A percentile compares a stretch with the other conserved stretches of the same genome.
phyloP scores from a whole-genome alignment of 2,888 invertebrate species.

The Drosophila peninsularis region DNA sequence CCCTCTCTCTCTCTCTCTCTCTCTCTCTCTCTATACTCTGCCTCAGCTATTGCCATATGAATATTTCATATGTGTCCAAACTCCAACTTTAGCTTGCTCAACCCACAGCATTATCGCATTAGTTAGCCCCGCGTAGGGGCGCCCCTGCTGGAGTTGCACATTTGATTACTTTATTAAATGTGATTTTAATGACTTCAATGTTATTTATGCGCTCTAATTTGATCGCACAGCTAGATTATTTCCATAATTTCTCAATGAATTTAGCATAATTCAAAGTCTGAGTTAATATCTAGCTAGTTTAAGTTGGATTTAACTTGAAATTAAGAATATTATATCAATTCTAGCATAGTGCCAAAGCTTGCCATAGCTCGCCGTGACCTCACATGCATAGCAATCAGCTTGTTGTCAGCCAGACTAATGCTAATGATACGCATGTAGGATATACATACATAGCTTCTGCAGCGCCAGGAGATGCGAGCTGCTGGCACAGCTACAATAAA shows the following conservation, averaged over 20 bases:
- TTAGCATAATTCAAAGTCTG: neutral
- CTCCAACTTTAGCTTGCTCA: slow-evolving; percentile 13
- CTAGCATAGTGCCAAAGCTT: too few relatives aligned
- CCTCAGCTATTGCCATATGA: slow-evolving; percentile 46
- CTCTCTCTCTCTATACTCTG: neutral
- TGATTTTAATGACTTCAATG: slow-evolving; percentile 70
- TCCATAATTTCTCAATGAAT: slow-evolving; percentile 1
- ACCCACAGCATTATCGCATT: slow-evolving; percentile 4
- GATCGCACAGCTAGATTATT: slow-evolving; percentile 19
- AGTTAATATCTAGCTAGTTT: neutral
- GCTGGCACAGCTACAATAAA: slow-evolving; percentile 53
- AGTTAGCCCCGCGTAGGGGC: neutral
- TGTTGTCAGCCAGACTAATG: slow-evolving; percentile 18
- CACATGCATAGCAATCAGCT: slow-evolving; percentile 37
- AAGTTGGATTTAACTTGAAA: neutral
- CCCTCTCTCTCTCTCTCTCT: neutral
- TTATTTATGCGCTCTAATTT: slow-evolving; percentile 32
- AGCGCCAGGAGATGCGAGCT: slow-evolving; percentile 15
- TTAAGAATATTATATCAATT: too few relatives aligned
- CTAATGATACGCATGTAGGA: slow-evolving; percentile 30
- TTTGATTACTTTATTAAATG: slow-evolving; percentile 65
- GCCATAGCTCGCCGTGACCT: neutral
- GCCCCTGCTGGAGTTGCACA: neutral
- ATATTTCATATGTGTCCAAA: slow-evolving; percentile 48
- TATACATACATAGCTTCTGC: slow-evolving; percentile 1